phyloP scores from a whole-genome alignment of 2,113 vertebrate genomes.

The Monopterus albus region DNA sequence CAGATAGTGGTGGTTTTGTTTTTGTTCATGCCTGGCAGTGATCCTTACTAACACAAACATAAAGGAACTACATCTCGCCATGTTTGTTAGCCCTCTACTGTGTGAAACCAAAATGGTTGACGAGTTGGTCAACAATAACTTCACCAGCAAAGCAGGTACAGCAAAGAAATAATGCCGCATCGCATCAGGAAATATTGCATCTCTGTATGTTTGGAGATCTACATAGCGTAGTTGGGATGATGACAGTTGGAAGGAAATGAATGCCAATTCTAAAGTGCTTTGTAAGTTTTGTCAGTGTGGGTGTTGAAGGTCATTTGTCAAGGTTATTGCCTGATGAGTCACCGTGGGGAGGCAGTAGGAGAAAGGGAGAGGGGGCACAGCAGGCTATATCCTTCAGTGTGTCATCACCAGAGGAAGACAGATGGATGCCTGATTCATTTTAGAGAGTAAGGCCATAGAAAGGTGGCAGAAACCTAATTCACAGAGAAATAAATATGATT shows the following conservation, averaged over 20 bases:
- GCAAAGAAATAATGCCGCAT: conserved; percentile 1
- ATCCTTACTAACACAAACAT: conserved; percentile 5
- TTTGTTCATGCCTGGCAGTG: conserved; percentile 28
- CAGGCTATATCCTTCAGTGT: conserved; percentile 39
- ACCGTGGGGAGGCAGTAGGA: conserved; percentile 39
- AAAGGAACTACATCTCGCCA: neutral
- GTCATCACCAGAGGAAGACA: conserved; percentile 39
- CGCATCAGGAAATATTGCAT: conserved; percentile 6
- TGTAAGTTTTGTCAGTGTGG: conserved; percentile 62
- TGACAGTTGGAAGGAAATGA: conserved; percentile 44
- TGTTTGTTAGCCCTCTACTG: neutral
- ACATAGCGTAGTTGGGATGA: conserved; percentile 36
- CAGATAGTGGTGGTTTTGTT: conserved; percentile 12
- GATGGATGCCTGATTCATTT: conserved; percentile 28
- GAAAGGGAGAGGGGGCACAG: conserved; percentile 42
- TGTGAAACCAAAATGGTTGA: conserved; percentile 12
- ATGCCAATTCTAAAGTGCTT: conserved; percentile 48
- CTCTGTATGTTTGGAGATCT: conserved; percentile 14
- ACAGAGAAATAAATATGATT: conserved; percentile 2
- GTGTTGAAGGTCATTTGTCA: conserved; percentile 72
- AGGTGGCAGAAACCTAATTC: conserved; percentile 23
- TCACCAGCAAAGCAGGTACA: neutral
- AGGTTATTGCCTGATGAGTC: conserved; percentile 72
- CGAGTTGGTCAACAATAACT: conserved; percentile 1
- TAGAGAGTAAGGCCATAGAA: conserved; percentile 11